Percentiles rank a stretch among this genome's conserved stretches.
Evolutionary conservation across 92 coral and sea anemone species (phyloP).

Genomic region (Plumapathes pennacea): DNA sequence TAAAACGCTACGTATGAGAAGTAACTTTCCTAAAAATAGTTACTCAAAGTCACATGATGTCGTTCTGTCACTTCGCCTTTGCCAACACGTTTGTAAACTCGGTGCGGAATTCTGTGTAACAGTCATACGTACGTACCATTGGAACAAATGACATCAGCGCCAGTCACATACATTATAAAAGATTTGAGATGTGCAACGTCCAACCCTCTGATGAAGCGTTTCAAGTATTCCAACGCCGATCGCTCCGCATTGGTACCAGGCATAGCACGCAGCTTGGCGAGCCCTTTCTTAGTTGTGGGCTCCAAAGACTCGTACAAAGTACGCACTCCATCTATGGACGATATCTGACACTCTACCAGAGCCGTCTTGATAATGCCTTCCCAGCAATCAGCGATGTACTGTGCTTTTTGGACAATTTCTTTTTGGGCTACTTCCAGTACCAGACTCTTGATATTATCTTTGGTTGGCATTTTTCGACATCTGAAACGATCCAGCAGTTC

Average conservation of each 20-base stretch:
- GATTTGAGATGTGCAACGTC: conserved; percentile 42
- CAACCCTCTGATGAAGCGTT: conserved; percentile 43
- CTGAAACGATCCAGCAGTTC: conserved; percentile 35
- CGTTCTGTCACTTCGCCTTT: conserved; percentile 54
- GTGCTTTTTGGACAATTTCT: conserved; percentile 49
- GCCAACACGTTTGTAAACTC: conserved; percentile 48
- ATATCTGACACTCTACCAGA: conserved; percentile 18
- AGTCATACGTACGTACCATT: conserved; percentile 46
- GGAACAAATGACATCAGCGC: conserved; percentile 55
- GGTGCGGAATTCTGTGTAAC: conserved; percentile 52
- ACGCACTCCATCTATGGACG: conserved; percentile 24
- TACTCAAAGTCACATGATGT: conserved; percentile 48
- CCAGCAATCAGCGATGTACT: conserved; percentile 52
- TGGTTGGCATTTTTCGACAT: conserved; percentile 31
- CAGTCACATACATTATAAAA: conserved; percentile 39
- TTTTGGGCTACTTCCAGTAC: conserved; percentile 37
- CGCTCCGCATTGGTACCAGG: conserved; percentile 32
- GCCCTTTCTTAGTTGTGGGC: conserved; percentile 52
- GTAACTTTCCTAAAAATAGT: too few species aligned
- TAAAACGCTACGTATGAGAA: too few species aligned
- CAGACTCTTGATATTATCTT: conserved; percentile 36
- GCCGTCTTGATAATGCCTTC: conserved; percentile 13
- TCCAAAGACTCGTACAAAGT: conserved; percentile 30
- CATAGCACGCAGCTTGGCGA: conserved; percentile 32
- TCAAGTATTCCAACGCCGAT: conserved; percentile 23